These are phyloP conservation scores for Uloborus plumipes DNA, from an alignment of 2,888 invertebrate species.

Conservation along the genomic window DNA sequence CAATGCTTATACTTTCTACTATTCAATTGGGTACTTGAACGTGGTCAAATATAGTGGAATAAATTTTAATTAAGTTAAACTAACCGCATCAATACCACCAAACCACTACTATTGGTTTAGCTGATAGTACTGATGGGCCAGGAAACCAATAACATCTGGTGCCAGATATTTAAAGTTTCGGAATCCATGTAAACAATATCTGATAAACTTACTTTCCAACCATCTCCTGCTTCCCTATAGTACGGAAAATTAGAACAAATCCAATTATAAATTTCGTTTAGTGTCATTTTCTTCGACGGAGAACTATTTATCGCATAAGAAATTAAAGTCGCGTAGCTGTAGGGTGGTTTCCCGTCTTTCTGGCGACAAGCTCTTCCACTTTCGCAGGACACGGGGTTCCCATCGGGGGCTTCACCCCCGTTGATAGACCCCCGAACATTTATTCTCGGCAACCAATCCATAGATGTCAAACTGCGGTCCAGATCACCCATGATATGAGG, in stretches of 20 bases:
- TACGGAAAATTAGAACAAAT: conserved; percentile 81
- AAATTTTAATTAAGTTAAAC: background rate
- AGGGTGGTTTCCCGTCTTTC: conserved; percentile 73
- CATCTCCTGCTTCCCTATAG: conserved; percentile 79
- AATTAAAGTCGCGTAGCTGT: conserved; percentile 81
- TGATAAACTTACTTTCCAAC: conserved; percentile 78
- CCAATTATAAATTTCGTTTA: conserved; percentile 82
- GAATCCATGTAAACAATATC: background rate
- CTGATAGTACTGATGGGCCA: no score
- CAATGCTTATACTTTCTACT: background rate
- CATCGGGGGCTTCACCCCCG: conserved; percentile 50
- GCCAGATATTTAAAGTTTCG: background rate
- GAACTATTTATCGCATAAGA: conserved; percentile 79
- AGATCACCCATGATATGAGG: conserved; percentile 70
- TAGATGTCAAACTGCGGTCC: conserved; percentile 73
- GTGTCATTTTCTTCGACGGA: conserved; percentile 80
- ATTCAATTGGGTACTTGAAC: no score
- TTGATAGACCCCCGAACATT: conserved; percentile 70
- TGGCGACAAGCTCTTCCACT: conserved; percentile 55
- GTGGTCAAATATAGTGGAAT: no score
- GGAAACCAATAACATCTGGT: background rate
- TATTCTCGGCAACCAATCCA: conserved; percentile 74
- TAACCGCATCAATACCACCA: background rate
- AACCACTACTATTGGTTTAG: background rate
- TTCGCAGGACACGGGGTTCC: conserved; percentile 39